Evolutionary conservation across 2,888 invertebrate genomes (phyloP).

Genomic region (Drosophila imparisetae): DNA sequence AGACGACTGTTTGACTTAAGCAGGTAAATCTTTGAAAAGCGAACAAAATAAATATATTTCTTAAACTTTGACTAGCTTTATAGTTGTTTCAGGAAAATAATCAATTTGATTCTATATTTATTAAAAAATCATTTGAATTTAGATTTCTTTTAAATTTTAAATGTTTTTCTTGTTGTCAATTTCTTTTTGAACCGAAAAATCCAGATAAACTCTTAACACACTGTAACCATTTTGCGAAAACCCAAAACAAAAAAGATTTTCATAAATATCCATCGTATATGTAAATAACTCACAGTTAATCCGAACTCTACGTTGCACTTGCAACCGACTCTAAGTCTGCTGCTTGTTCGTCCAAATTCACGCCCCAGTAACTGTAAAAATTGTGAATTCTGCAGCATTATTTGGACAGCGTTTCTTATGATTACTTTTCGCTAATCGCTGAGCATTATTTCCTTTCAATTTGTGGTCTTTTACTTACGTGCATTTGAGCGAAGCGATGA

Average conservation of each 20-base stretch:
- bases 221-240: too few species aligned
- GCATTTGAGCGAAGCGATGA: slow-evolving; percentile 63
- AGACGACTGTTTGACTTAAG: background rate
- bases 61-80: background rate
- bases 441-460: slow-evolving; percentile 78
- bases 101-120: background rate
- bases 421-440: slow-evolving; percentile 79
- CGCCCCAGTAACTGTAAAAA: slow-evolving; percentile 22
- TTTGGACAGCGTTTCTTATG: slow-evolving; percentile 62
- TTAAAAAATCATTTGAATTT: background rate
- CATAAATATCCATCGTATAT: background rate
- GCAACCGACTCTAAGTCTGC: background rate
- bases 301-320: background rate
- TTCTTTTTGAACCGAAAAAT: too few species aligned
- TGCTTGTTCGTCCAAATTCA: background rate
- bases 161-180: too few species aligned
- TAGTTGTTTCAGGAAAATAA: background rate
- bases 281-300: background rate
- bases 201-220: too few species aligned
- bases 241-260: too few species aligned
- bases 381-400: slow-evolving; percentile 59
- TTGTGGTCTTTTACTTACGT: slow-evolving; percentile 74
- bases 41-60: background rate
- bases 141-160: too few species aligned
- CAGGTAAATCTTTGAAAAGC: background rate